phyloP scores from a whole-genome alignment of 1,140 invertebrate genomes.

The Drosophila ananassae region DNA sequence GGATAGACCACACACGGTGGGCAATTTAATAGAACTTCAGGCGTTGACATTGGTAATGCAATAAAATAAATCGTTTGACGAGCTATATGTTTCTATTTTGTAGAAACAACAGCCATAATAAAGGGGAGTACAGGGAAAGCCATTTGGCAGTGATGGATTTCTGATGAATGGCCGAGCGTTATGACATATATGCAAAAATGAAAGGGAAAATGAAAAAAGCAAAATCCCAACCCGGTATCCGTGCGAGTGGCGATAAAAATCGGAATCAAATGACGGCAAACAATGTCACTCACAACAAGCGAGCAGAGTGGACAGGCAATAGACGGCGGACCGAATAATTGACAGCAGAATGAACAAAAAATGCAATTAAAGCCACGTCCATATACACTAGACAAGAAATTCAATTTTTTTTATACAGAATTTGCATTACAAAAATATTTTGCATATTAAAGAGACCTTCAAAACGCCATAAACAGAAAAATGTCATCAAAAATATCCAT shows the following conservation, averaged over 20 bases:
- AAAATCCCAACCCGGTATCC: slow-evolving; percentile 24
- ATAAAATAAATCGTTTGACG: slow-evolving; percentile 22
- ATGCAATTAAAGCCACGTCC: slow-evolving; percentile 61
- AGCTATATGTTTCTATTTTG: neutral
- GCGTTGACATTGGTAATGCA: slow-evolving; percentile 12
- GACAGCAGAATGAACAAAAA: slow-evolving; percentile 57
- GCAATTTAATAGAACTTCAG: slow-evolving; percentile 22
- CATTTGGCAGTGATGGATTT: slow-evolving; percentile 67
- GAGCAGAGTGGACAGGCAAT: neutral
- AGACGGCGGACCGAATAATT: slow-evolving; percentile 47
- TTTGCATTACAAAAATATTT: neutral
- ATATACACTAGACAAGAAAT: slow-evolving; percentile 8
- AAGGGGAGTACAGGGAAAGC: slow-evolving; percentile 2
- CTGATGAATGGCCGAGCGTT: slow-evolving; percentile 64
- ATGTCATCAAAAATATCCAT: no score
- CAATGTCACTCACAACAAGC: slow-evolving; percentile 60
- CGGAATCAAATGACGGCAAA: slow-evolving; percentile 67
- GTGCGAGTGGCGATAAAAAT: slow-evolving; percentile 57
- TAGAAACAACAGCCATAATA: slow-evolving; percentile 6
- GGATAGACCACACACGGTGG: slow-evolving; percentile 20
- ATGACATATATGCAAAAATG: slow-evolving; percentile 57
- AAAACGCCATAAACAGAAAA: no score
- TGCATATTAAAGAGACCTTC: neutral
- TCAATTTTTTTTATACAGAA: neutral
- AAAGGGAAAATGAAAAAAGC: slow-evolving; percentile 46